Base-by-base conservation (phyloP, 2,797 vertebrate genomes). In the Argyrosomus regius region DNA sequence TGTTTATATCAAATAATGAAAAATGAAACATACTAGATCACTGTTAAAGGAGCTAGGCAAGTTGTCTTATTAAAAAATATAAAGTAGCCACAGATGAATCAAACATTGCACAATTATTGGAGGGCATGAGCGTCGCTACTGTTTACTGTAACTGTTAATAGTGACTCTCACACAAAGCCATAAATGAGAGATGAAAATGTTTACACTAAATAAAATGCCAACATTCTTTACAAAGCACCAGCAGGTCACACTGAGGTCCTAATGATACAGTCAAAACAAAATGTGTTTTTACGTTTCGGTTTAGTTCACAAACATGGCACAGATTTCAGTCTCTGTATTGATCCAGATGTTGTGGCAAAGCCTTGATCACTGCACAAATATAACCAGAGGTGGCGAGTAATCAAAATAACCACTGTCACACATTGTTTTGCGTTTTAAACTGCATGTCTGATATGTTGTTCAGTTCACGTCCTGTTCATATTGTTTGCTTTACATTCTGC, bases 31-130 rank as follows among this genome's bases (percentile, higher is more conserved):
- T 94, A 93, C 93, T 95, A 94, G 88, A 95, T 94, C 94, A 94
- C 93, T 89, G 93, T 94, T 96, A 94, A 91, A 87, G 92, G 94
- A 96, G 95, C 95, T 96, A 96, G 95, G 93, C 95, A 96, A 91
- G 93, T 95, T 96, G 95, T 97, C 95, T 95, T 95, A 94, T 94
- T 96, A 96, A 94, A 96, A 96, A 96, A 96, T 91, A 96, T 95
- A 96, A 96, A 96, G 92, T 94, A 94, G 94, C 91, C 95, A 94
- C 94, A 88, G 88, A 95, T 95, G 92, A 92, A 86, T 81, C 91
- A 90, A 92, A 96, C 95, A 96, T 95, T 96, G 95, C 95, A 96
- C 95, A 92, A 90, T 95, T 94, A 96, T 88, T 92, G 84, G 80
- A 96, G 90, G 93, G 93, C 92, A 92, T 90, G 93, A 94, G 90